A percentile compares a stretch with the other conserved stretches of the same genome.
Evolutionary conservation across 1,140 invertebrate species (phyloP).

Genomic region (Batillaria attramentaria): DNA sequence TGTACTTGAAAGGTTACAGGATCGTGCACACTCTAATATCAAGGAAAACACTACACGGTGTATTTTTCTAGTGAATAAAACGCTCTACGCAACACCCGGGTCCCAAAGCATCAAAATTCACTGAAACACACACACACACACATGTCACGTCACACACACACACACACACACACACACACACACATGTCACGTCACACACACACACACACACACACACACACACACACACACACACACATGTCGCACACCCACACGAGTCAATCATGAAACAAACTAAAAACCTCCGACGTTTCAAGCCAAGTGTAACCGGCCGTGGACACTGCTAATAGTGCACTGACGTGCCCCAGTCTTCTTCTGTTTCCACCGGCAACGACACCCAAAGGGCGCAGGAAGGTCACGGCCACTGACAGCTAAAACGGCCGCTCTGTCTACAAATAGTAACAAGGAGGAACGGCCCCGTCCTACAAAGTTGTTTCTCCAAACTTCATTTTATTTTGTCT

Average conservation of each 20-base stretch:
- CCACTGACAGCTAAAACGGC: background rate
- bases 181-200: background rate
- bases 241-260: background rate
- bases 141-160: constrained; percentile 5
- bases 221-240: background rate
- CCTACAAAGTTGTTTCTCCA: too few species aligned
- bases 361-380: background rate
- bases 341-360: too few species aligned
- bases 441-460: too few species aligned
- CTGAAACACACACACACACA: constrained; percentile 3
- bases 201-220: background rate
- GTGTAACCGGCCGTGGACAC: too few species aligned
- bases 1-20: background rate
- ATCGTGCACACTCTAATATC: background rate
- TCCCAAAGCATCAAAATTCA: too few species aligned
- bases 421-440: background rate
- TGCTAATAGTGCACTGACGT: too few species aligned
- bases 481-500: too few species aligned
- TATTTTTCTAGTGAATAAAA: too few species aligned
- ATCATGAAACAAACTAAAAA: background rate
- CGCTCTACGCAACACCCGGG: too few species aligned
- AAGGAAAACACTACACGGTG: background rate
- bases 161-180: constrained; percentile 4
- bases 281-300: too few species aligned
- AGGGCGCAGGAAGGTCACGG: background rate